Percentiles rank a stretch among this genome's conserved stretches.
These are phyloP conservation scores for Drosophila watanabei DNA, from an alignment of 1,140 invertebrate species.

Conservation along the genomic window DNA sequence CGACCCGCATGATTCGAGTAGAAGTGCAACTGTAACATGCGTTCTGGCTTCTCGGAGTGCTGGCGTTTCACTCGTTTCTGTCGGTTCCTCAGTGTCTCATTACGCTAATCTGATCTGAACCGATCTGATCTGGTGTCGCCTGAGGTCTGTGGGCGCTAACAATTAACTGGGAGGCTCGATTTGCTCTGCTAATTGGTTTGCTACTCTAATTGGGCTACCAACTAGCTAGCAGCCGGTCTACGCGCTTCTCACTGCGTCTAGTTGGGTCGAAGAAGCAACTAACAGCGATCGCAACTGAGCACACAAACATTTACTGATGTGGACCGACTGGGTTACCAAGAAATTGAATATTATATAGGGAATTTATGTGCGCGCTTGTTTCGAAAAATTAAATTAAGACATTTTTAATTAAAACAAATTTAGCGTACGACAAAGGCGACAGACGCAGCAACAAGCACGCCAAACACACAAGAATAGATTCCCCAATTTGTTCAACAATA, in stretches of 20 bases:
- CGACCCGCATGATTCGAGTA: constrained; percentile 91
- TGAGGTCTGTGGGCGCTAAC: constrained; percentile 41
- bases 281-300: constrained; percentile 15
- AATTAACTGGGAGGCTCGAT: constrained; percentile 58
- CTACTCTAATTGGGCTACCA: constrained; percentile 40
- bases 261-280: constrained; percentile 8
- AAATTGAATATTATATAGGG: constrained; percentile 29
- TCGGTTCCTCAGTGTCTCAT: constrained; percentile 37
- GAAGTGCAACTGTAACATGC: constrained; percentile 92
- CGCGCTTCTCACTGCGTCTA: constrained; percentile 53
- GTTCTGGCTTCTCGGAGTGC: constrained; percentile 36
- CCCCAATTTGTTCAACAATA: constrained; percentile 56
- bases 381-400: constrained; percentile 73
- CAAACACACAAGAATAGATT: constrained; percentile 42
- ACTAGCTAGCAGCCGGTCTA: constrained; percentile 47
- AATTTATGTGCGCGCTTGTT: constrained; percentile 38
- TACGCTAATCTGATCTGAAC: constrained; percentile 34
- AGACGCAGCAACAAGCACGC: constrained; percentile 20
- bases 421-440: constrained; percentile 61
- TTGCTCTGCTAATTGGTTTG: constrained; percentile 37
- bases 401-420: constrained; percentile 82
- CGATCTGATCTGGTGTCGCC: constrained; percentile 39
- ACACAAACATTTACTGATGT: not conserved
- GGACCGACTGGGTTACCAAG: constrained; percentile 7
- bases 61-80: constrained; percentile 17